phyloP scores from a whole-genome alignment of 2,888 invertebrate genomes.

The Rotaria sp. region DNA sequence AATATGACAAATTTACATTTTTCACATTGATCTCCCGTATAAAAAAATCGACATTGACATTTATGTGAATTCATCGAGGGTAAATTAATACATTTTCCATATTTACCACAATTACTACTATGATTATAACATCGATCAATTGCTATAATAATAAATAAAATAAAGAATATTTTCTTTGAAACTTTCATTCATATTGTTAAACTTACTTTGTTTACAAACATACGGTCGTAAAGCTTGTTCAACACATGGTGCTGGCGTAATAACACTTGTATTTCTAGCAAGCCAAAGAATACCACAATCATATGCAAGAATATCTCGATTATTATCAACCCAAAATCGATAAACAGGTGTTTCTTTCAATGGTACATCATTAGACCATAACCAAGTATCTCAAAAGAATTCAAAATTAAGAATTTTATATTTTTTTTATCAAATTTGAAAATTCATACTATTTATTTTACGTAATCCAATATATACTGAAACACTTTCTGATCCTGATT shows the following conservation, averaged over 20 bases:
- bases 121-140: constrained; percentile 39
- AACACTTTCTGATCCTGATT: background rate
- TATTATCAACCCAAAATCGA: constrained; percentile 13
- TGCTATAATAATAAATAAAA: background rate
- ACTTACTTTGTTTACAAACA: constrained; percentile 39
- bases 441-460: background rate
- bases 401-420: no score
- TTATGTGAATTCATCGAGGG: constrained; percentile 30
- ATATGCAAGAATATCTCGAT: background rate
- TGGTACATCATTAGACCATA: background rate
- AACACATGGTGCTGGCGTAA: background rate
- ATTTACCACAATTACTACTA: constrained; percentile 31
- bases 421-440: no score
- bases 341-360: background rate
- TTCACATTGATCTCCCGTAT: constrained; percentile 39
- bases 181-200: background rate
- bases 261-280: background rate
- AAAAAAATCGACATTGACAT: constrained; percentile 39
- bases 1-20: constrained; percentile 28
- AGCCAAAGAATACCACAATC: constrained; percentile 8
- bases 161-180: background rate
- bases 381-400: background rate
- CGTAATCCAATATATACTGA: background rate
- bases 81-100: constrained; percentile 37
- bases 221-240: constrained; percentile 21